phyloP scores from a whole-genome alignment of 2,888 invertebrate species.

The Pandemis corylana region DNA sequence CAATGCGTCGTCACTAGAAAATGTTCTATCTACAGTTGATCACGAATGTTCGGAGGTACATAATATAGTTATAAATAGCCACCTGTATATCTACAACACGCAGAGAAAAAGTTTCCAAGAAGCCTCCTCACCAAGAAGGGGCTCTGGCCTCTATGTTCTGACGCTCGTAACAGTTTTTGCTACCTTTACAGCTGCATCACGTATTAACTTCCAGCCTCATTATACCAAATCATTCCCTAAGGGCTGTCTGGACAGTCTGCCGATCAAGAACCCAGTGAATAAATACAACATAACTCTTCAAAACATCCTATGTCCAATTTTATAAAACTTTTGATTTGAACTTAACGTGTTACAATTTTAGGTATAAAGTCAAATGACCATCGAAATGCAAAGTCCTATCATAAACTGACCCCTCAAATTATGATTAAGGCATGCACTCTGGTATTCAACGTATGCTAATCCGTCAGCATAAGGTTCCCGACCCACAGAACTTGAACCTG shows the following conservation, averaged over 20 bases:
- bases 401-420: slow-evolving; percentile 3
- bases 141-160: neutral
- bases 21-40: no score
- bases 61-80: neutral
- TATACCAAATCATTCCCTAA: slow-evolving; percentile 27
- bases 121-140: neutral
- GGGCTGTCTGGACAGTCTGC: slow-evolving; percentile 19
- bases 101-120: neutral
- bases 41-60: neutral
- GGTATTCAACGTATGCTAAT: slow-evolving; percentile 39
- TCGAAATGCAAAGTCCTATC: neutral
- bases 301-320: neutral
- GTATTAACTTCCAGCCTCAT: slow-evolving; percentile 16
- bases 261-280: slow-evolving; percentile 11
- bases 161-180: slow-evolving; percentile 1
- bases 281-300: neutral
- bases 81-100: neutral
- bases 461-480: slow-evolving; percentile 57
- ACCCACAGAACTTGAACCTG: slow-evolving; percentile 58
- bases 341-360: neutral
- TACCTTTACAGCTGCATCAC: neutral
- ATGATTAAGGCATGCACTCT: slow-evolving; percentile 22
- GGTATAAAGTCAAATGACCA: neutral
- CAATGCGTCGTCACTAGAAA: no score
- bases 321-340: neutral